Base-by-base conservation (phyloP, 2,113 vertebrate genomes). In the Phaetusa simplex region DNA sequence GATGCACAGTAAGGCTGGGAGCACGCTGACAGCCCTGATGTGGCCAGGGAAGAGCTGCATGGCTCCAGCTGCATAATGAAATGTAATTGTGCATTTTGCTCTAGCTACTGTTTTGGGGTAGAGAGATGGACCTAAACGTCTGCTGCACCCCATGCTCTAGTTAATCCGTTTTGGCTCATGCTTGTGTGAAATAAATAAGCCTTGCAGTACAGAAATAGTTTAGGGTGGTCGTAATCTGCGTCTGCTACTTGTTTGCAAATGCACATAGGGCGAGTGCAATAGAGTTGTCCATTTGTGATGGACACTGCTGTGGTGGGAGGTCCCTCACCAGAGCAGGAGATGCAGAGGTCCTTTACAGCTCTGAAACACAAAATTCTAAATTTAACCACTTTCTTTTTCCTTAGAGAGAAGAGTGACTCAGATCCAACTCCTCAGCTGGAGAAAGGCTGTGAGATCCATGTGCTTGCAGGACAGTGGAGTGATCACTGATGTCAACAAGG, bases 251-350 rank as follows among this genome's bases (percentile, higher is more conserved):
- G 21, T 67, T 62, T 59, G 43, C 32, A 55, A 71, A 34, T 18
- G 19, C 56, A 29, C 5, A 2, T 14, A 52, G 30, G 14, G 8
- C 1, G 14, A 47, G 27, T 30, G 14, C 32, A 73, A 22, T 0
- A 5, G 20, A 32, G 11, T 21, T 64, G 34, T 47, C 16, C 0
- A 0, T 38, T 65, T 0, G 2, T 76, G 77, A 43, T 77, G 24
- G 9, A 12, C 15, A 9, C 29, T 59, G 0, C 0, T 49, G 21
- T 87, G 59, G 38, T 40, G 43, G 29, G 49, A 76, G 17, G 16
- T 85, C 22, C 32, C 52, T 38, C 20, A 67, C 10, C 29, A 36
- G 61, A 66, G 14, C 52, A 55, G 70, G 42, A 69, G 62, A 14
- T 19, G 1, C 45, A 62, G 19, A 7, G 19, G 10, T 21, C 11